phyloP scores from a whole-genome alignment of 1,140 invertebrate genomes.

The Sipha flava region DNA sequence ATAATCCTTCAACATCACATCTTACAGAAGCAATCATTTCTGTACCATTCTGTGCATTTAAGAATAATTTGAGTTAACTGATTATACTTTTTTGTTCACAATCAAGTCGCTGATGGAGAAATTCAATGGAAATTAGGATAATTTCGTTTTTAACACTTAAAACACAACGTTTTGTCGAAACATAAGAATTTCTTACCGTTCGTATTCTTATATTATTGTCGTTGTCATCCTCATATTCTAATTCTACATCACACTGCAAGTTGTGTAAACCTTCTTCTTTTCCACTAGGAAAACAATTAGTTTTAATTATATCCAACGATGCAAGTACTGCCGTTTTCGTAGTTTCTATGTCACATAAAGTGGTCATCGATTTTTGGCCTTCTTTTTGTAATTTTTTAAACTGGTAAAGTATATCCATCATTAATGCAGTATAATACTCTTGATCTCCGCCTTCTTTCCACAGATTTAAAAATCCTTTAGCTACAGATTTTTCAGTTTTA shows the following conservation, averaged over 20 bases:
- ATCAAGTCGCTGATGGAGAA: not conserved
- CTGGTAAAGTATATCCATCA: conserved; percentile 6
- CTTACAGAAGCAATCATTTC: too few species aligned
- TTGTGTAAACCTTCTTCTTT: too few species aligned
- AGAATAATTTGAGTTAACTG: too few species aligned
- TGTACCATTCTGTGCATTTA: too few species aligned
- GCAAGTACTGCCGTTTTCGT: not conserved
- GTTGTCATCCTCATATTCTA: too few species aligned
- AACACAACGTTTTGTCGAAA: not conserved
- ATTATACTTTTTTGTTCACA: not conserved
- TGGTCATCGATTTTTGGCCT: not conserved
- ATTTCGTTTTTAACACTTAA: not conserved
- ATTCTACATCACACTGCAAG: too few species aligned
- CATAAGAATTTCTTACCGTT: not conserved
- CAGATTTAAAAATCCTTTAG: not conserved
- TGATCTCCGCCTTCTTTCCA: not conserved
- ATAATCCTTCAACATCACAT: too few species aligned
- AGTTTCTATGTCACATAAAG: not conserved
- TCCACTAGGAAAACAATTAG: not conserved
- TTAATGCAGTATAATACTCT: not conserved
- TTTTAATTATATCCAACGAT: not conserved
- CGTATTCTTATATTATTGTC: too few species aligned
- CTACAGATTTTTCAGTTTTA: conserved; percentile 23
- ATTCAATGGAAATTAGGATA: not conserved
- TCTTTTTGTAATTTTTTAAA: not conserved